phyloP scores from a whole-genome alignment of 2,797 vertebrate species.

The Takifugu rubripes region DNA sequence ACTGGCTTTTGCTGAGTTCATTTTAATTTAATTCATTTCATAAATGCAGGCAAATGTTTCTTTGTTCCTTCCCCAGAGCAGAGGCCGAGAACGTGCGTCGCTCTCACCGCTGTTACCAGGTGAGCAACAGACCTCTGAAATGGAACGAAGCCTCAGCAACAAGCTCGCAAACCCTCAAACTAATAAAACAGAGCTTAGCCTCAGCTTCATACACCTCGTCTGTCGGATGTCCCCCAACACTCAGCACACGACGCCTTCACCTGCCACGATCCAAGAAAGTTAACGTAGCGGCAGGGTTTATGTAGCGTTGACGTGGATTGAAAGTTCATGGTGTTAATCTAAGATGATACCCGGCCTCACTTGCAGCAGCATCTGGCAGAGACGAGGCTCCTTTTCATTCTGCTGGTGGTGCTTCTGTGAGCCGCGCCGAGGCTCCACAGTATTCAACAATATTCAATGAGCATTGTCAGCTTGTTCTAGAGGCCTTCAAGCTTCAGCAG shows the following conservation, averaged over 20 bases:
- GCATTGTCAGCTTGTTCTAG: too few relatives aligned
- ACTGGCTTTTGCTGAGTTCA: slow-evolving; percentile 8
- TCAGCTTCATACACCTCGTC: slow-evolving; percentile 34
- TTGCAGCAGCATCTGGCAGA: slow-evolving; percentile 53
- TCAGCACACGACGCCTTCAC: neutral
- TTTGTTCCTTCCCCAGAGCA: neutral
- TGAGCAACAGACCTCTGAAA: slow-evolving; percentile 13
- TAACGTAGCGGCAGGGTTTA: too few relatives aligned
- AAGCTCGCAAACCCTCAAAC: slow-evolving; percentile 35
- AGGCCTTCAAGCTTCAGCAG: too few relatives aligned
- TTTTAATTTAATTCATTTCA: neutral
- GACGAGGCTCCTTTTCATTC: slow-evolving; percentile 70
- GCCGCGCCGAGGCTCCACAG: slow-evolving; percentile 38
- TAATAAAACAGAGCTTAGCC: slow-evolving; percentile 22
- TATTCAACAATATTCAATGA: too few relatives aligned
- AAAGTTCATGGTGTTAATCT: slow-evolving; percentile 1
- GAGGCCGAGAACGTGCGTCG: neutral
- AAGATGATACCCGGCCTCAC: slow-evolving; percentile 9
- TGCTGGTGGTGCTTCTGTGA: slow-evolving; percentile 61
- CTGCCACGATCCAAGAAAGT: neutral
- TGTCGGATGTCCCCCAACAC: slow-evolving; percentile 11
- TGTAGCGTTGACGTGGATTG: too few relatives aligned
- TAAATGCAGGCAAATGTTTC: slow-evolving; percentile 2
- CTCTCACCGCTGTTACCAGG: slow-evolving; percentile 18
- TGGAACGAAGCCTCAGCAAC: slow-evolving; percentile 14